These are phyloP conservation scores for Andrena marginata DNA, from an alignment of 2,888 invertebrate genomes.

Conservation along the genomic window DNA sequence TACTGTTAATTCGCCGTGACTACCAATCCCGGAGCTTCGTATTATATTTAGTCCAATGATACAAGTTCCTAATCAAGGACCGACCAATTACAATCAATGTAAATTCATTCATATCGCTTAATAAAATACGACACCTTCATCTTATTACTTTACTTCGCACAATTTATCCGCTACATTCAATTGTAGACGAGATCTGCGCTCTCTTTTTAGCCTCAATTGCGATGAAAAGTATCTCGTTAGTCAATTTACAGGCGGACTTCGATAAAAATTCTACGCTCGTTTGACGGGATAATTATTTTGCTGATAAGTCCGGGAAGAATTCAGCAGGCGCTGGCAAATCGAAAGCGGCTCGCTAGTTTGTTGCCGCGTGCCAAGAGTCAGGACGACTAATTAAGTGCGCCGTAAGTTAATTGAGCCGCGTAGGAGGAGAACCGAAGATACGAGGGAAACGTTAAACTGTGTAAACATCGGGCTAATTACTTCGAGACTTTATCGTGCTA, in stretches of 20 bases:
- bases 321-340: slow-evolving; percentile 52
- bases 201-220: background rate
- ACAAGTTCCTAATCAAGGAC: background rate
- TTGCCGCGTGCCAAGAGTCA: slow-evolving; percentile 66
- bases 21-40: no score
- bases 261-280: slow-evolving; percentile 49
- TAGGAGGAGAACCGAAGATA: slow-evolving; percentile 70
- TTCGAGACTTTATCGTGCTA: slow-evolving; percentile 76
- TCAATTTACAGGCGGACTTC: background rate
- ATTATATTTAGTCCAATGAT: background rate
- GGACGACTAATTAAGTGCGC: slow-evolving; percentile 80
- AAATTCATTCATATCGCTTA: background rate
- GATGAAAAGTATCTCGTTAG: slow-evolving; percentile 2
- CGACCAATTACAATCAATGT: background rate
- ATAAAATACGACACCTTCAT: background rate
- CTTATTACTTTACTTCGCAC: background rate
- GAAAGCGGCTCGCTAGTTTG: slow-evolving; percentile 48
- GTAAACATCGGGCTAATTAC: slow-evolving; percentile 81
- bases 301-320: slow-evolving; percentile 46
- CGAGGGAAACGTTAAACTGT: slow-evolving; percentile 78
- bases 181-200: background rate
- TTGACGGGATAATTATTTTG: slow-evolving; percentile 48
- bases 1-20: slow-evolving; percentile 7
- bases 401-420: slow-evolving; percentile 80
- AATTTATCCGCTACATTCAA: no score